Conservation (phyloP, 53 echinoderm and acorn worm species). For the Holothuria scabra region DNA sequence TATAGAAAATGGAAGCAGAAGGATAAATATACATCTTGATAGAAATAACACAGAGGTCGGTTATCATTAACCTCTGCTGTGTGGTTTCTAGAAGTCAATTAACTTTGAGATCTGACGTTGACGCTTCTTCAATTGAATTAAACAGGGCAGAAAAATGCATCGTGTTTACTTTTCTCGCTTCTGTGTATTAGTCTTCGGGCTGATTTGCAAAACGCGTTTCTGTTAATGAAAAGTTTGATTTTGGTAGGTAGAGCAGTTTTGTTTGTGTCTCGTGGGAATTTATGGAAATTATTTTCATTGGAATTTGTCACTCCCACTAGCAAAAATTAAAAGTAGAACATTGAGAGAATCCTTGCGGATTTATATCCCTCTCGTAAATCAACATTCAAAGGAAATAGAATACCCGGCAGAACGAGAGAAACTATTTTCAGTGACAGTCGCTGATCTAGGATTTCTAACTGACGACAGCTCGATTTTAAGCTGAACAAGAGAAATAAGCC, state of each 20-base stretch:
- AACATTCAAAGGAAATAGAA: too few species aligned
- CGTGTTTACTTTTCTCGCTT: constrained; percentile 27
- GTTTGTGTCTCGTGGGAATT: constrained; percentile 33
- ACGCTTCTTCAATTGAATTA: constrained; percentile 29
- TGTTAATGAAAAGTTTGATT: too few species aligned
- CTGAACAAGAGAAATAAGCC: too few species aligned
- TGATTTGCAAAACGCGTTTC: neutral
- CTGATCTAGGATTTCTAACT: too few species aligned
- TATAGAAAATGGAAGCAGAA: too few species aligned
- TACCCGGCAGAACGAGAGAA: too few species aligned
- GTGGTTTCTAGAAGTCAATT: constrained; percentile 30
- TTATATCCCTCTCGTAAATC: too few species aligned
- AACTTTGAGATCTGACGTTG: constrained; percentile 14
- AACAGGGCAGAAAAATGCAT: constrained; percentile 5
- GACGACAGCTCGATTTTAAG: too few species aligned
- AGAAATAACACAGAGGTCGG: neutral
- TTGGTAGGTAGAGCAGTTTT: constrained; percentile 17
- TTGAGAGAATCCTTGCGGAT: too few species aligned
- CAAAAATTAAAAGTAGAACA: too few species aligned
- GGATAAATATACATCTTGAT: neutral
- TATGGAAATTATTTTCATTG: neutral
- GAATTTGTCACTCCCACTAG: too few species aligned
- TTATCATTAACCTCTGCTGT: neutral
- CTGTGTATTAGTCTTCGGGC: constrained; percentile 19
- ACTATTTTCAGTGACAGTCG: too few species aligned